Base-by-base conservation (phyloP, 2,888 invertebrate species). In the Apamea anceps region DNA sequence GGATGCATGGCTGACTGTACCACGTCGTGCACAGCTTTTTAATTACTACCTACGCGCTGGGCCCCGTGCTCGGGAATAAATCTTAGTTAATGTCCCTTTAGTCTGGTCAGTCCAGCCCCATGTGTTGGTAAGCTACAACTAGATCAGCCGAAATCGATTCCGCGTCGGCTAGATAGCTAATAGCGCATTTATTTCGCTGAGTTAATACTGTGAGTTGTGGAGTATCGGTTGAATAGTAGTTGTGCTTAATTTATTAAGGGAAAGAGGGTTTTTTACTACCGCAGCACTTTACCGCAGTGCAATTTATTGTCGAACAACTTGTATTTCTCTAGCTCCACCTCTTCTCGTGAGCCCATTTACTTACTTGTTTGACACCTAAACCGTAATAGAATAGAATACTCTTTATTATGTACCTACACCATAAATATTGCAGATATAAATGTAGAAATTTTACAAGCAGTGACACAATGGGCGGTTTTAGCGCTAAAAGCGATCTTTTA, bases 61-160 rank as follows among this genome's bases (percentile, higher is more conserved):
- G 88, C 90, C 80, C 88, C 90, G 85, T 90, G 91, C 90, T 91
- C 85, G 91, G 93, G 93, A 91, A 96, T 97, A 97, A 97, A 96
- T 96, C 96, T 96, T 96, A 88, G 95, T 96, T 96, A 96, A 96
- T 96, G 96, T 94, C 96, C 96, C 93, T 94, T 92, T 94, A 93
- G 95, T 95, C 95, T 95, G 96, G 94, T 93, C 94, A 93, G 91
- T 90, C 84, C 90, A 87, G 91, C 91, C 93, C 92, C 93, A 94
- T 94, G 92, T 94, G 94, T 91, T 90, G 82, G 90, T 90, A 91
- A 91, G 90, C 91, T 92, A 89, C 90, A 88, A 90, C 90, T 91
- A 91, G 92, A 88, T 90, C 85, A 87, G 87, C 86, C 86, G 87
- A 85, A 92, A 94, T 94, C 93, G 94, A 95, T 94, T 92, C 90